Percentiles rank a stretch among this genome's conserved stretches.
Evolutionary conservation across 1,140 invertebrate genomes (phyloP).

Genomic region (Luehdorfia chinensis): DNA sequence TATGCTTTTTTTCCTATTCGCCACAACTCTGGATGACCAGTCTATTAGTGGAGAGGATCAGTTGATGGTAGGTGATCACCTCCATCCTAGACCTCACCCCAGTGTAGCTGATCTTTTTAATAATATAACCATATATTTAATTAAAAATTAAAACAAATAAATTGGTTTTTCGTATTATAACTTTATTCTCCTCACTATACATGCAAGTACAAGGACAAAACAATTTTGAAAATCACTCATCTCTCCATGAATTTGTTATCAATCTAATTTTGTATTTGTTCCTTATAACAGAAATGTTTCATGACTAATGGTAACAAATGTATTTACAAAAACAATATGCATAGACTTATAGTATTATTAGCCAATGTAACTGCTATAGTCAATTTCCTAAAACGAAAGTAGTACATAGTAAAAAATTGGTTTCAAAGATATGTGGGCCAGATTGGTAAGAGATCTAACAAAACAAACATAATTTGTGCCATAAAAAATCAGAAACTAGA

Average conservation of each 20-base stretch:
- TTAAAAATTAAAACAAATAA: slow-evolving; percentile 7
- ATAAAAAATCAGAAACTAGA: slow-evolving; percentile 21
- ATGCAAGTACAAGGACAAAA: slow-evolving; percentile 68
- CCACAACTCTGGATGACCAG: too few species aligned
- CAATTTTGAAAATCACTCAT: slow-evolving; percentile 4
- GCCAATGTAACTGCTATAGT: slow-evolving; percentile 1
- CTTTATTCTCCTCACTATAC: slow-evolving; percentile 72
- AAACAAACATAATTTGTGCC: slow-evolving; percentile 27
- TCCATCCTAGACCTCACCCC: too few species aligned
- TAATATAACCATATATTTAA: too few species aligned
- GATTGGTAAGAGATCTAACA: slow-evolving; percentile 38
- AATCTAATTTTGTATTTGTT: neutral
- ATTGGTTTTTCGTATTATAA: slow-evolving; percentile 50
- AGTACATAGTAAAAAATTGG: neutral
- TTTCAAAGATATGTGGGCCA: slow-evolving; percentile 5
- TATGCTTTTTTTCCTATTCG: too few species aligned
- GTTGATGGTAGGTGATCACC: too few species aligned
- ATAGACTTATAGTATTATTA: slow-evolving; percentile 10
- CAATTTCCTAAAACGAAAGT: neutral
- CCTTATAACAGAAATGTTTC: slow-evolving; percentile 39
- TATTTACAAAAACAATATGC: slow-evolving; percentile 39
- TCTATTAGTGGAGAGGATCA: too few species aligned
- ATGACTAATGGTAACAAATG: slow-evolving; percentile 51
- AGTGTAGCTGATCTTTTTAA: too few species aligned
- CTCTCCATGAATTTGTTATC: slow-evolving; percentile 1